Evolutionary conservation across 1,140 invertebrate genomes (phyloP), one percentile per base, ranked within the genome.

Genomic region (Phocides pigmalion): DNA sequence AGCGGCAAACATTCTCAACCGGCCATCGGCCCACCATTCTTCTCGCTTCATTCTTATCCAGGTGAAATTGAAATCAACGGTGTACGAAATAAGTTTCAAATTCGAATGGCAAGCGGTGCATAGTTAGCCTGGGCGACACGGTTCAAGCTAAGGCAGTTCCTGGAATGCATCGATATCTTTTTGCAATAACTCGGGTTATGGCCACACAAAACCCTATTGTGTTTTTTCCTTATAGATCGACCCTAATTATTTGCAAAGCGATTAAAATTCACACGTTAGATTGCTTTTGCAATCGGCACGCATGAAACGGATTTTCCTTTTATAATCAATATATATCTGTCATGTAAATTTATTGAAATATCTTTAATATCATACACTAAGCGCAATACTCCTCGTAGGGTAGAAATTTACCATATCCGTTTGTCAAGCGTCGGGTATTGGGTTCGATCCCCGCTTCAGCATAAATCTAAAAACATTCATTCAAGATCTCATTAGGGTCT

Each of bases 1-100:
- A 84, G 83, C 83, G 76, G 82, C 79, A 84, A 85, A 90, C 87
- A 90, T 89, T 90, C 86, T 87, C 75, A 68, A 80, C 82, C 81
- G 84, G 84, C 75, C 86, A 87, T 82, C 86, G 84, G 79, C 81
- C 81, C 80, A 85, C 76, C 74, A 73, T 74, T 83, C 72, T 64
- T 70, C 68, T 69, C 50, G n/a, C 44, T 53, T 39, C 14, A 28
- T 25, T 17, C 37, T 49, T 61, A 2, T 1, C 6, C 61, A 50
- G 65, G 41, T 64, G 50, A 75, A 71, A 70, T 63, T 66, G 22
- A 54, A 14, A 39, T 62, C 41, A 41, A 50, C 25, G 3, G 0
- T 2, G 9, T 0, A 22, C 19, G 8, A 20, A 39, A 53, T 53
- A 62, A 15, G 61, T 63, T 75, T 56, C 59, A 73, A 74, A 81